phyloP scores from a whole-genome alignment of 2,797 vertebrate genomes.

The Dryobates pubescens region DNA sequence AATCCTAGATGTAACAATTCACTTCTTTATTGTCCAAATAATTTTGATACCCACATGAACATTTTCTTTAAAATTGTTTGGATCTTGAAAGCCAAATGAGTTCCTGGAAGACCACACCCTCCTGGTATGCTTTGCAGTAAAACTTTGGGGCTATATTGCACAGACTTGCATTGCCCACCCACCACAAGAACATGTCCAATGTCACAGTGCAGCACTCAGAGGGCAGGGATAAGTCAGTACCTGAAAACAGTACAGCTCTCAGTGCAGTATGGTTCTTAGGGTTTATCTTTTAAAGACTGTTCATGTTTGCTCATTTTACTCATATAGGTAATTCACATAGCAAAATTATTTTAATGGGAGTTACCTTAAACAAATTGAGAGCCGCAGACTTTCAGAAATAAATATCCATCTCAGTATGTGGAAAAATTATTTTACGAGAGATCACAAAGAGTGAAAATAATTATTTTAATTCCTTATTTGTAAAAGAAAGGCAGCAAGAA shows the following conservation, averaged over 20 bases:
- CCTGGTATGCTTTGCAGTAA: background rate
- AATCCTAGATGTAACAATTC: background rate
- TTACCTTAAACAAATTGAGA: background rate
- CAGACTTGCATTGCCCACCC: background rate
- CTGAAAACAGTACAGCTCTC: background rate
- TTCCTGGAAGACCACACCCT: background rate
- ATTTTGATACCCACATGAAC: background rate
- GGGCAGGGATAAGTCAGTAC: background rate
- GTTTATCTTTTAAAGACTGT: background rate
- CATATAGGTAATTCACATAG: background rate
- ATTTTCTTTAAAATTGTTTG: rapidly evolving
- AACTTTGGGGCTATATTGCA: background rate
- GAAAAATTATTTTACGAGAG: background rate
- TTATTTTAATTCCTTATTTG: background rate
- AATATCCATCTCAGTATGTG: background rate
- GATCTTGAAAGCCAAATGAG: background rate
- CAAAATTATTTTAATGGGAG: background rate
- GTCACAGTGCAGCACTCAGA: background rate
- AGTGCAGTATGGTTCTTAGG: background rate
- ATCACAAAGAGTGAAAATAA: background rate
- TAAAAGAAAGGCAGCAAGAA: background rate
- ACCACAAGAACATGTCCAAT: background rate
- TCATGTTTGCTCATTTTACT: background rate
- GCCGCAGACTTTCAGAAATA: background rate
- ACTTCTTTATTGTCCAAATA: background rate